phyloP scores from a whole-genome alignment of 2,113 vertebrate species.

The Thalassoma bifasciatum region DNA sequence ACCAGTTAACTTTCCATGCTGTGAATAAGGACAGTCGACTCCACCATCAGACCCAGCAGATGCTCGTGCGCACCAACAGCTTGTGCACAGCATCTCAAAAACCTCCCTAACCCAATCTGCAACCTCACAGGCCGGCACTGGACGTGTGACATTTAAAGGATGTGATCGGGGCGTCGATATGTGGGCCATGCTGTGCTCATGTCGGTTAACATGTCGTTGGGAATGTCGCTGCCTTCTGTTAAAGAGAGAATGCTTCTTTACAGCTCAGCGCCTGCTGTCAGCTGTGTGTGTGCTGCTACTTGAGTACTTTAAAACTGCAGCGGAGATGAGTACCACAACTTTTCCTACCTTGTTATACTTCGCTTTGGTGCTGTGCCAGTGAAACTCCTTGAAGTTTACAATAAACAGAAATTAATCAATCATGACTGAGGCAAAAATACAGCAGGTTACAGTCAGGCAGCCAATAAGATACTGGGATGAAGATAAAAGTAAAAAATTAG shows the following conservation, averaged over 20 bases:
- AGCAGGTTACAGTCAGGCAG: conserved; percentile 15
- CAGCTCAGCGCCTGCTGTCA: conserved; percentile 13
- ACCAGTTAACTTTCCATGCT: conserved; percentile 27
- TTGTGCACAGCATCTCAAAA: conserved; percentile 42
- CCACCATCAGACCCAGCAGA: conserved; percentile 25
- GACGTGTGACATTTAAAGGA: conserved; percentile 62
- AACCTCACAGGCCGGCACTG: conserved; percentile 21
- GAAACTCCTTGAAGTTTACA: conserved; percentile 9
- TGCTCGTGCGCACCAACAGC: conserved; percentile 40
- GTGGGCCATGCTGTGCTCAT: conserved; percentile 13
- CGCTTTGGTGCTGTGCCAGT: conserved; percentile 11
- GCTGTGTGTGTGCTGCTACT: not conserved
- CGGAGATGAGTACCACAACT: conserved; percentile 2
- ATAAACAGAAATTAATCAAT: conserved; percentile 10
- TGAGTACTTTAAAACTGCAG: not conserved
- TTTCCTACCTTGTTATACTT: conserved; percentile 22
- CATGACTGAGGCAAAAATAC: conserved; percentile 2
- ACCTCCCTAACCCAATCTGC: conserved; percentile 34
- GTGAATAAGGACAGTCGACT: conserved; percentile 17
- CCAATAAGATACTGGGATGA: not conserved
- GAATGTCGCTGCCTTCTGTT: conserved; percentile 25
- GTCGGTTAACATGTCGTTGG: conserved; percentile 22
- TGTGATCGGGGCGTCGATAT: conserved; percentile 45
- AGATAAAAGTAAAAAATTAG: conserved; percentile 6
- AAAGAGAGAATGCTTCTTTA: conserved; percentile 22